phyloP scores from a whole-genome alignment of 1,140 invertebrate genomes.

The Saxidomus purpurata region DNA sequence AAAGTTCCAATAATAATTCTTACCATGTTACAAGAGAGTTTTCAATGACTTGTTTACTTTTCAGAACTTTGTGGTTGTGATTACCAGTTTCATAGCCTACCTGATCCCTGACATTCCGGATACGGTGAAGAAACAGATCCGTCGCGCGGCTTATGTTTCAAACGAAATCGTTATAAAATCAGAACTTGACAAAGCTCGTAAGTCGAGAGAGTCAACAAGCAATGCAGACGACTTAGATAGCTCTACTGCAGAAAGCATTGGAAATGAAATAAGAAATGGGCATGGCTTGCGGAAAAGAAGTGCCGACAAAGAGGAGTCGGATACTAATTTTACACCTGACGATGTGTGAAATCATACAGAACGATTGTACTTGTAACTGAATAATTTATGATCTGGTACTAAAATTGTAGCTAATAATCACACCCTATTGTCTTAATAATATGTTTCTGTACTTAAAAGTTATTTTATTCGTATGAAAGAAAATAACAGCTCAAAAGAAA shows the following conservation, averaged over 20 bases:
- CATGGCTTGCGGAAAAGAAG: constrained; percentile 4
- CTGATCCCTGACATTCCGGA: constrained; percentile 96
- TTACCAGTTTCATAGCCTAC: constrained; percentile 97
- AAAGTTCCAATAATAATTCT: too few relatives aligned
- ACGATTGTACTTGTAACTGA: too few relatives aligned
- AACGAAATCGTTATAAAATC: constrained; percentile 96
- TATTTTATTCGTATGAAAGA: too few relatives aligned
- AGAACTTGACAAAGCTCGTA: constrained; percentile 88
- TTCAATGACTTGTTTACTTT: constrained; percentile 74
- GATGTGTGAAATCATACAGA: background rate
- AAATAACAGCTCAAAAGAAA: too few relatives aligned
- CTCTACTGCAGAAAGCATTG: background rate
- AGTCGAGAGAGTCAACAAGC: constrained; percentile 74
- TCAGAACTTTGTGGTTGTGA: constrained; percentile 96
- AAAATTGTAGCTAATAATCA: too few relatives aligned
- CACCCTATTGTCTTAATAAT: too few relatives aligned
- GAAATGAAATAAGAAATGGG: constrained; percentile 31
- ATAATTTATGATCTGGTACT: too few relatives aligned
- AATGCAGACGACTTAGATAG: background rate
- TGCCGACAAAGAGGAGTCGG: background rate
- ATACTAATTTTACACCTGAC: background rate
- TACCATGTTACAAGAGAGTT: too few relatives aligned
- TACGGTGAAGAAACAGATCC: constrained; percentile 93
- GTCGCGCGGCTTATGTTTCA: constrained; percentile 93
- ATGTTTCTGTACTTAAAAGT: too few relatives aligned